Evolutionary conservation across 2,797 vertebrate species (phyloP).

Genomic region (Pitangus sulphuratus): DNA sequence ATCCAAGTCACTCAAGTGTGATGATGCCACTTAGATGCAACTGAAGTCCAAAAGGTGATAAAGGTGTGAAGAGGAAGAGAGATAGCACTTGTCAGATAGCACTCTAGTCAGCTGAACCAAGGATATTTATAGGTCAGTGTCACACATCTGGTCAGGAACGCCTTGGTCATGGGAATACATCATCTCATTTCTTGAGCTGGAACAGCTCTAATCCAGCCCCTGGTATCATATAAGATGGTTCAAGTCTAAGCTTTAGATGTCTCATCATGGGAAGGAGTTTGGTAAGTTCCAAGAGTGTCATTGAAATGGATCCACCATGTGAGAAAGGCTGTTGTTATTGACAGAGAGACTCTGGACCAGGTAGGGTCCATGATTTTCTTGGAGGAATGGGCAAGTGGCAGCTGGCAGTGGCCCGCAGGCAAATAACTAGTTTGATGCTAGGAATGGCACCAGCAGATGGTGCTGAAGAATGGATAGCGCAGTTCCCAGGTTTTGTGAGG

Average conservation of each 20-base stretch:
- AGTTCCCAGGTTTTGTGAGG: not conserved
- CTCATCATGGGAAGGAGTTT: not conserved
- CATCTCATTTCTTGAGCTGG: not conserved
- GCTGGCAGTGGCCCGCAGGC: not conserved
- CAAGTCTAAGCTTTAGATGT: not conserved
- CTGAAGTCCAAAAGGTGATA: not conserved
- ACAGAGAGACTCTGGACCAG: not conserved
- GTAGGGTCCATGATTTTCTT: not conserved
- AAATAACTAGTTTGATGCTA: not conserved
- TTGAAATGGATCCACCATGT: not conserved
- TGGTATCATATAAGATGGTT: not conserved
- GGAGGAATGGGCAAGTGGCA: not conserved
- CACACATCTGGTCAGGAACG: accelerated
- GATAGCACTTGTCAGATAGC: not conserved
- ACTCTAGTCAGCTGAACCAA: not conserved
- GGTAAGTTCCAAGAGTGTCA: not conserved
- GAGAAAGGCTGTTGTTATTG: not conserved
- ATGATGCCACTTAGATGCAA: not conserved
- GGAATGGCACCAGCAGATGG: slow-evolving; percentile 19
- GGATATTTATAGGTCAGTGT: not conserved
- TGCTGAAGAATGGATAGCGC: slow-evolving; percentile 55
- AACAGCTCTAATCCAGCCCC: not conserved
- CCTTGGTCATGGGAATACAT: not conserved
- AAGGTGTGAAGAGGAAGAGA: not conserved
- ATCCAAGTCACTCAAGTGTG: not conserved